Conservation (phyloP, 2,797 vertebrate species). For the Tokudaia muenninki region DNA sequence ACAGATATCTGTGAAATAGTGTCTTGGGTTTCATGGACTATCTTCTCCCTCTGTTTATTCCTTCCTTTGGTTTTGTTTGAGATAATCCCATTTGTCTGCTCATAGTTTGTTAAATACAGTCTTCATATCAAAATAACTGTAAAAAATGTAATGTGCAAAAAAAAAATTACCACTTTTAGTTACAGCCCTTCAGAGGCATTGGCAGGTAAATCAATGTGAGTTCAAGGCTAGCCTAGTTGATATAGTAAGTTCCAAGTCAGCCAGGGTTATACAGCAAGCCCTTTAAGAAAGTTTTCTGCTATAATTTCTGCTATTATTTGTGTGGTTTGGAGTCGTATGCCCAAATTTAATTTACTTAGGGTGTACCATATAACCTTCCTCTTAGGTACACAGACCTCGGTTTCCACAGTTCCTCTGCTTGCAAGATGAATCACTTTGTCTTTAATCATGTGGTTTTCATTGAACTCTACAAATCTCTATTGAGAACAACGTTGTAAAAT, state of each 20-base stretch:
- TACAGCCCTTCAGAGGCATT: neutral
- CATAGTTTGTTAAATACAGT: neutral
- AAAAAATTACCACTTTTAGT: neutral
- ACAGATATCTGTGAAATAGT: neutral
- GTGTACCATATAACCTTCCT: neutral
- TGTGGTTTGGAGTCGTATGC: neutral
- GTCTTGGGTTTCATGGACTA: neutral
- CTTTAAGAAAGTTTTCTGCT: neutral
- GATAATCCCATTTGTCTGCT: neutral
- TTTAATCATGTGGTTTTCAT: conserved; percentile 33
- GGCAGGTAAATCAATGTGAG: neutral
- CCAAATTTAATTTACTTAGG: neutral
- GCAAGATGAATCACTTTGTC: conserved; percentile 31
- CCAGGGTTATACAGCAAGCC: neutral
- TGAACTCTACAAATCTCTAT: conserved; percentile 43
- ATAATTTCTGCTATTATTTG: neutral
- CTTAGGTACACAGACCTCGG: neutral
- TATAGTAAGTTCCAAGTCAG: neutral
- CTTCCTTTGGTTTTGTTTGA: conserved; percentile 16
- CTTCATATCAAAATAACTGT: neutral
- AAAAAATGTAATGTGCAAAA: neutral
- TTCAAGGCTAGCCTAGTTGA: neutral
- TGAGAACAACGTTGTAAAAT: conserved; percentile 35
- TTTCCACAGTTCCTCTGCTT: neutral
- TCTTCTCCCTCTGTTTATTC: neutral